Percentiles rank a stretch among this genome's conserved stretches.
Conservation (phyloP, 2,113 vertebrate genomes). For the Elephas maximus region DNA sequence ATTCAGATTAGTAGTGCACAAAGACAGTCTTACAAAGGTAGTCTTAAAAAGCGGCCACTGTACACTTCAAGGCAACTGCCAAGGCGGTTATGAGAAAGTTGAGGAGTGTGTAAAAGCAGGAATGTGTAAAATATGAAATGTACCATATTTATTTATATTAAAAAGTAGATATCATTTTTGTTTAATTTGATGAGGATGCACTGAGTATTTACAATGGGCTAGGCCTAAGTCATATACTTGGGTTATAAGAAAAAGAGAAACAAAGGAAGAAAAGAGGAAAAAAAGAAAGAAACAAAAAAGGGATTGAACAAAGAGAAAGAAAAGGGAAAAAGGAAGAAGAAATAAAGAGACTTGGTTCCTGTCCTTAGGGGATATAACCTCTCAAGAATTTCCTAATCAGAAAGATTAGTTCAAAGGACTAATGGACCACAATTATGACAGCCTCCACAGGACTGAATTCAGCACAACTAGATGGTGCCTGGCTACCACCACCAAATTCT, state of each 20-base stretch:
- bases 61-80: background rate
- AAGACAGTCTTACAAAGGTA: background rate
- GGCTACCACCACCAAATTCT: too few species aligned
- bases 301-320: background rate
- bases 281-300: background rate
- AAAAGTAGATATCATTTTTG: background rate
- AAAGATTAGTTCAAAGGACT: too few species aligned
- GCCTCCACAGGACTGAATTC: too few species aligned
- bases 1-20: background rate
- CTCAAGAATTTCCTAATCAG: background rate
- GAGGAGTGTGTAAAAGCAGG: background rate
- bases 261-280: background rate
- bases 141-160: background rate
- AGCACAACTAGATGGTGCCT: too few species aligned
- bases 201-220: background rate
- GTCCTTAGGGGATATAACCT: background rate
- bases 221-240: background rate
- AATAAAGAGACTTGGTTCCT: background rate
- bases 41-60: background rate
- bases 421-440: too few species aligned
- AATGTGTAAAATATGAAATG: background rate
- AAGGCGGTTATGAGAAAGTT: background rate
- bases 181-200: slow-evolving; percentile 1
- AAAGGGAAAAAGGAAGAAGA: background rate
- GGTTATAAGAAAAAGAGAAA: background rate